Evolutionary conservation across 2,888 invertebrate species (phyloP).

Genomic region (Piscicola geometra): DNA sequence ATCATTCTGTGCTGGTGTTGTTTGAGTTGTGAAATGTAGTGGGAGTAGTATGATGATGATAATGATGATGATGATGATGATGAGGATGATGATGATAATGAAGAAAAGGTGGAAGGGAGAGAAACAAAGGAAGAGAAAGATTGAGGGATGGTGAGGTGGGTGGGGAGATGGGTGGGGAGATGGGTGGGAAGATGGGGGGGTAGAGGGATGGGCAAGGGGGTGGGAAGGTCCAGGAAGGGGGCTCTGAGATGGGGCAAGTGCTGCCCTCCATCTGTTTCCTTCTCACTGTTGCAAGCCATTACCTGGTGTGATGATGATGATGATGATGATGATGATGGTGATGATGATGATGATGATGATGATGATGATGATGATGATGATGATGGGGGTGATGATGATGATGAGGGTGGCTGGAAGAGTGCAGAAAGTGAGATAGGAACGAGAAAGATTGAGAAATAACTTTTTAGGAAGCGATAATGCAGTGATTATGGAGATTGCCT

Average conservation of each 20-base stretch:
- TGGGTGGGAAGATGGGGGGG: conserved; percentile 27
- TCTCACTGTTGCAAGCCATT: too few relatives aligned
- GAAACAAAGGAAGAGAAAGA: conserved; percentile 22
- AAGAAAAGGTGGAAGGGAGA: conserved; percentile 34
- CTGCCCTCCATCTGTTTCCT: neutral
- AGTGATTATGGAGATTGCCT: too few relatives aligned
- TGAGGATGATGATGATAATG: conserved; percentile 37
- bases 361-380: conserved; percentile 34
- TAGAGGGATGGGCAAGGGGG: conserved; percentile 16
- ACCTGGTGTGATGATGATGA: conserved; percentile 15
- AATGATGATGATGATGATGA: conserved; percentile 37
- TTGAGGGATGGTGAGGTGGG: conserved; percentile 24
- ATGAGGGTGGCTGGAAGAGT: neutral
- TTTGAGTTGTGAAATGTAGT: conserved; percentile 36
- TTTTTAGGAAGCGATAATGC: too few relatives aligned
- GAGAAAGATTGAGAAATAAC: neutral
- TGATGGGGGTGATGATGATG: conserved; percentile 20
- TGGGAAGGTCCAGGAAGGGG: neutral
- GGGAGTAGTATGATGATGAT: conserved; percentile 37
- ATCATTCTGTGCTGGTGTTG: conserved; percentile 21
- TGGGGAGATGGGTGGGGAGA: conserved; percentile 19
- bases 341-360: conserved; percentile 5
- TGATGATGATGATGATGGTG: conserved; percentile 18
- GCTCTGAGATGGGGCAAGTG: neutral
- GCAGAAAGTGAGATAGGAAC: neutral